Evolutionary conservation across 2,888 invertebrate species (phyloP), one percentile per base, ranked within the genome.

Genomic region (Mesorhabditis spiculigera): DNA sequence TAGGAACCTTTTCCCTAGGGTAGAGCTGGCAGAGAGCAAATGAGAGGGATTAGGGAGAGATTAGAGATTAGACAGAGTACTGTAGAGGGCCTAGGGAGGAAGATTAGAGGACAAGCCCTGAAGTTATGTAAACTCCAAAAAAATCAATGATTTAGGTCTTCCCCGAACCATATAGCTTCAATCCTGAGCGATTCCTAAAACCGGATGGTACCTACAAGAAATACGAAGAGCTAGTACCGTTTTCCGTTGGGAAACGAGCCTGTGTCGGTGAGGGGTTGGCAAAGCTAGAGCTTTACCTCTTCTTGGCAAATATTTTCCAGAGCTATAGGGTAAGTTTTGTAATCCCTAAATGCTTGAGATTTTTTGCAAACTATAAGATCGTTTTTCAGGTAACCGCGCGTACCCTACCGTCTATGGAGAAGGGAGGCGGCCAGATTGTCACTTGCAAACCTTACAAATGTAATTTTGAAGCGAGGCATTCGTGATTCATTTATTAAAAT

Each of bases 101-200:
- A 28, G 3, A 28, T 28, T 28, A 28, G 28, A 28, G 28, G 28
- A 28, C 28, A 28, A 28, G 3, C 1, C 28, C 28, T 28, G 3
- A 3, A 28, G 28, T 28, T 28, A 28, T 28, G 28, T 28, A 70
- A 42, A 42, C n/a, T 3, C 13, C 71, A 70, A 0, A 62, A n/a
- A 71, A 43, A 67, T 43, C 4, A 72, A 73, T 68, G 64, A 72
- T 68, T 73, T 72, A 70, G 73, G 68, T 82, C n/a, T 82, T 82
- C 67, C 72, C 77, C 1, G 77, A 83, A 4, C 81, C 82, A 4
- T 50, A 69, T 4, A 63, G 61, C 10, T 82, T 82, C 69, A 74
- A 78, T 41, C 82, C 82, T 5, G 76, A 77, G 5, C 68, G 82
- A 50, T 82, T 83, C 68, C 44, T 82, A 16, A 74, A 74, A 63